These are phyloP conservation scores for Phenganax stokvisi DNA, from an alignment of 92 coral and sea anemone species.

Conservation along the genomic window DNA sequence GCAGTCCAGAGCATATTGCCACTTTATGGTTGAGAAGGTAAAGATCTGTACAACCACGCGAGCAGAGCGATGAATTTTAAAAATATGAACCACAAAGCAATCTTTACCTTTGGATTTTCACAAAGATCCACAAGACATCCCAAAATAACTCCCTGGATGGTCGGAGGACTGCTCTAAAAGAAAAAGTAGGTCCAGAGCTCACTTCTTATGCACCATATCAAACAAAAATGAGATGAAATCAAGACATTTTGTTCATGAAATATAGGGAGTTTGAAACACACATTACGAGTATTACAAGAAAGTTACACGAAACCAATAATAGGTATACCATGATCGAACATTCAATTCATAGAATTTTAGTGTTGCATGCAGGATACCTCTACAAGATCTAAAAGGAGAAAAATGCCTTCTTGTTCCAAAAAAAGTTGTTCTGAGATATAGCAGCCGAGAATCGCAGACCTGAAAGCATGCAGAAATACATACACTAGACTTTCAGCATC, in stretches of 20 bases:
- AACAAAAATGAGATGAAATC: too few species aligned
- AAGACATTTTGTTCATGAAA: too few species aligned
- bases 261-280: too few species aligned
- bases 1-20: too few species aligned
- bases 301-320: too few species aligned
- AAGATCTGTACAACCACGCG: background rate
- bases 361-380: slow-evolving; percentile 48
- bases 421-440: slow-evolving; percentile 82
- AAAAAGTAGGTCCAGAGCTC: background rate
- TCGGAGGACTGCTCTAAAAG: slow-evolving; percentile 75
- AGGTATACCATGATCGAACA: too few species aligned
- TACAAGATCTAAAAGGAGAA: slow-evolving; percentile 75
- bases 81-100: background rate
- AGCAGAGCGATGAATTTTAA: background rate
- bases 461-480: slow-evolving; percentile 3
- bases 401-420: slow-evolving; percentile 84
- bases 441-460: slow-evolving; percentile 94
- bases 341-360: too few species aligned
- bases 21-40: too few species aligned
- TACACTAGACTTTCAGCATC: background rate
- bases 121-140: slow-evolving; percentile 92
- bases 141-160: slow-evolving; percentile 85
- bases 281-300: too few species aligned
- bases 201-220: background rate
- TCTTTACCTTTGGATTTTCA: slow-evolving; percentile 74